phyloP scores from a whole-genome alignment of 1,140 invertebrate species.

The Ips nitidus region DNA sequence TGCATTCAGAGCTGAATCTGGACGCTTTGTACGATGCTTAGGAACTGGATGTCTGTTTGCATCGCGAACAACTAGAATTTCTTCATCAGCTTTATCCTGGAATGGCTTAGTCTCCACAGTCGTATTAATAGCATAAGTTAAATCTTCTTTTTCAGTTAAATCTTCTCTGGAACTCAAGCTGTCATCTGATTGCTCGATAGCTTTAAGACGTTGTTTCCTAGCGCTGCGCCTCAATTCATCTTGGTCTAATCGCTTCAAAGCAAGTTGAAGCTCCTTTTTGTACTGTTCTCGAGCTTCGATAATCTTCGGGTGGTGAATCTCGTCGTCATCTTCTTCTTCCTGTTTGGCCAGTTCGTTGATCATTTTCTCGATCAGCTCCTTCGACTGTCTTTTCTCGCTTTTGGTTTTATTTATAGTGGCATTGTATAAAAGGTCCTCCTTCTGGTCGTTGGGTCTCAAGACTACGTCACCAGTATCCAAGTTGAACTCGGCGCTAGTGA shows the following conservation, averaged over 20 bases:
- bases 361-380: constrained; percentile 7
- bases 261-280: constrained; percentile 8
- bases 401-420: constrained; percentile 25
- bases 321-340: constrained; percentile 9
- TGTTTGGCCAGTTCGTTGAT: constrained; percentile 12
- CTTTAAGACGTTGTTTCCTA: constrained; percentile 6
- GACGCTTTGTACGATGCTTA: too few species aligned
- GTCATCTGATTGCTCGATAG: background rate
- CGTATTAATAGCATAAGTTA: too few species aligned
- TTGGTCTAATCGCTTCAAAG: constrained; percentile 12
- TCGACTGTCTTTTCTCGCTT: constrained; percentile 3
- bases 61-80: too few species aligned
- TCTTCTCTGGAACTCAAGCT: too few species aligned
- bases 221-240: constrained; percentile 16
- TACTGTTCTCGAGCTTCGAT: constrained; percentile 10
- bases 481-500: constrained; percentile 39
- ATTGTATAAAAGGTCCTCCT: constrained; percentile 31
- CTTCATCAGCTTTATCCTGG: too few species aligned
- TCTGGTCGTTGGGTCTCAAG: background rate
- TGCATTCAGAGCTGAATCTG: too few species aligned
- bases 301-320: constrained; percentile 21
- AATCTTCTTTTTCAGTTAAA: too few species aligned
- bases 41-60: too few species aligned
- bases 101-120: too few species aligned
- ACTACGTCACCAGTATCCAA: constrained; percentile 19